A percentile compares a stretch with the other conserved stretches of the same genome.
phyloP scores from a whole-genome alignment of 1,140 invertebrate species.

The Lasaia peninsularis region DNA sequence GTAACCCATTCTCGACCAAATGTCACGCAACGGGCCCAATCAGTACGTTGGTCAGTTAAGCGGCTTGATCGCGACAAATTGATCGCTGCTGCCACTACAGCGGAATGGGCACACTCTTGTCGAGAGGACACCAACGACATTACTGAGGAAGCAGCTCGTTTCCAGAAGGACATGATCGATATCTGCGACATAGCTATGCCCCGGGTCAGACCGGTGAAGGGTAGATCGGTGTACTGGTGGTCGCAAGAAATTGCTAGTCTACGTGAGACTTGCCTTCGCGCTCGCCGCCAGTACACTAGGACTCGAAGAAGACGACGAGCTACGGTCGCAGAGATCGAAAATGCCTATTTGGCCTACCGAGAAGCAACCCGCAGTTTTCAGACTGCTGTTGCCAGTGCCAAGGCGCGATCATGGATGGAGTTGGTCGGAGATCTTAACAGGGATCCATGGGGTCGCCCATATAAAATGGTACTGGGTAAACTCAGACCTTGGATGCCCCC shows the following conservation, averaged over 20 bases:
- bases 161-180: no score
- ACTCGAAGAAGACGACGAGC: not conserved
- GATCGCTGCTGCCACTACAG: no score
- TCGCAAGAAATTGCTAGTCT: not conserved
- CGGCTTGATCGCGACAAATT: no score
- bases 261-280: not conserved
- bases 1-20: not conserved
- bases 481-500: not conserved
- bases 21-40: no score
- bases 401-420: slow-evolving; percentile 2
- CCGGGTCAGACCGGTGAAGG: not conserved
- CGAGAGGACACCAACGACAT: no score
- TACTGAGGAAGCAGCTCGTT: no score
- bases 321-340: not conserved
- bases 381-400: slow-evolving; percentile 6
- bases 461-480: no score
- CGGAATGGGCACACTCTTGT: no score
- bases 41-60: no score
- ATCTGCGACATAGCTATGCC: not conserved
- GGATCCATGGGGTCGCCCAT: slow-evolving; percentile 16
- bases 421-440: not conserved
- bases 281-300: not conserved
- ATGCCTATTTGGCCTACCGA: slow-evolving; percentile 4
- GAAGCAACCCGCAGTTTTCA: slow-evolving; percentile 15
- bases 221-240: not conserved